Base-by-base conservation (phyloP, 2,113 vertebrate genomes). In the Amphiprion percula region DNA sequence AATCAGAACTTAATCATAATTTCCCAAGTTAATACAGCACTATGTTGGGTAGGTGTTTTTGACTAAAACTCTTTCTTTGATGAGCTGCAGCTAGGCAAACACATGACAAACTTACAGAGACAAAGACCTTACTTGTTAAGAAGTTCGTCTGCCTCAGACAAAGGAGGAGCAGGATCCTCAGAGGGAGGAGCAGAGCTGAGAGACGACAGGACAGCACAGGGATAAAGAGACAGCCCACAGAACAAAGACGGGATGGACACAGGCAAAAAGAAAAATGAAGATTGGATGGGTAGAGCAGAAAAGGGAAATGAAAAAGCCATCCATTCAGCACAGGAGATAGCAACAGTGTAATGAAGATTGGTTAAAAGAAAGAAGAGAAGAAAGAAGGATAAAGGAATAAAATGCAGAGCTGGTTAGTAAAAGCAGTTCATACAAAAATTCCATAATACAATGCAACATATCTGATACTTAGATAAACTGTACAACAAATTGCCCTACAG, bases 141-240 rank as follows among this genome's bases (percentile, higher is more conserved):
- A 88, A 98, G 96, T 61, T 97, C 97, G 21, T 98, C 96, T 10
- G 97, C 96, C 89, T 97, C 97, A 8, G 96, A 94, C 89, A 98
- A 94, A 94, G 96, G 96, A 54, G 96, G 90, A 87, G 96, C 94
- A 59, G 96, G 89, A 85, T 97, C 97, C 91, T 98, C 97, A 85
- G 96, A 95, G 69, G 94, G 91, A 87, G 94, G 82, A 80, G 94
- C 91, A 92, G 95, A 94, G 78, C 94, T 95, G 90, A 92, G 93
- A 91, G 83, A 81, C 64, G 74, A 79, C 80, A 87, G 82, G 64
- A 84, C 52, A 88, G 81, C 17, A 21, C 33, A 82, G 54, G 53
- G 61, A 77, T 74, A 74, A 46, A 63, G 69, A 82, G n/a, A 75
- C 15, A 88, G 69, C 70, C 72, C 68, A 65, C n/a, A 82, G 76